phyloP scores from a whole-genome alignment of 2,113 vertebrate genomes.

The Anas platyrhynchos region DNA sequence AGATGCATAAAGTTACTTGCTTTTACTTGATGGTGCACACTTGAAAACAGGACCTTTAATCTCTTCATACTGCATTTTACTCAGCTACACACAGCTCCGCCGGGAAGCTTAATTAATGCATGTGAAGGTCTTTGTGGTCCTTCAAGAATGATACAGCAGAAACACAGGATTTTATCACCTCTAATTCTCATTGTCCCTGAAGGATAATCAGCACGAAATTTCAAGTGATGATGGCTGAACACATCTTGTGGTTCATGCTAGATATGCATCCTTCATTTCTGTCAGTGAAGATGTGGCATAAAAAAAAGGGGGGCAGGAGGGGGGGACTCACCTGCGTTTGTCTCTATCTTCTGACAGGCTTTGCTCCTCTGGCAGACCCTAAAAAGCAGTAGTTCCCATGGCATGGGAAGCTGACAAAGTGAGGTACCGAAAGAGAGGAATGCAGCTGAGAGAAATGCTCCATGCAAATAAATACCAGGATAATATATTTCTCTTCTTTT shows the following conservation, averaged over 20 bases:
- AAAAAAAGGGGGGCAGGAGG: not conserved
- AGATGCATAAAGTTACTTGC: not conserved
- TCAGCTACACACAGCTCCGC: not conserved
- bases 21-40: not conserved
- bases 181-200: not conserved
- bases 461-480: constrained; percentile 49
- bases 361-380: not conserved
- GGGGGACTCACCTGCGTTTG: not conserved
- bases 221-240: not conserved
- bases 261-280: not conserved
- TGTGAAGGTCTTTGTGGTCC: not conserved
- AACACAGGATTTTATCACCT: not conserved
- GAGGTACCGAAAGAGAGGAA: constrained; percentile 21
- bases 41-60: not conserved
- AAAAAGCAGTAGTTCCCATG: not conserved
- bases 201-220: not conserved
- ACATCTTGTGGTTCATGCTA: rapidly evolving
- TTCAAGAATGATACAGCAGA: not conserved
- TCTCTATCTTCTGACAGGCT: not conserved
- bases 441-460: constrained; percentile 48
- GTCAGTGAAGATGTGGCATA: not conserved
- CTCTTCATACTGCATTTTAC: not conserved
- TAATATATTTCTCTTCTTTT: constrained; percentile 56
- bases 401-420: not conserved
- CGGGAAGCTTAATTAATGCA: not conserved